Evolutionary conservation across 2,888 invertebrate species (phyloP), one percentile per base, ranked within the genome.

Genomic region (Habrosyne pyritoides): DNA sequence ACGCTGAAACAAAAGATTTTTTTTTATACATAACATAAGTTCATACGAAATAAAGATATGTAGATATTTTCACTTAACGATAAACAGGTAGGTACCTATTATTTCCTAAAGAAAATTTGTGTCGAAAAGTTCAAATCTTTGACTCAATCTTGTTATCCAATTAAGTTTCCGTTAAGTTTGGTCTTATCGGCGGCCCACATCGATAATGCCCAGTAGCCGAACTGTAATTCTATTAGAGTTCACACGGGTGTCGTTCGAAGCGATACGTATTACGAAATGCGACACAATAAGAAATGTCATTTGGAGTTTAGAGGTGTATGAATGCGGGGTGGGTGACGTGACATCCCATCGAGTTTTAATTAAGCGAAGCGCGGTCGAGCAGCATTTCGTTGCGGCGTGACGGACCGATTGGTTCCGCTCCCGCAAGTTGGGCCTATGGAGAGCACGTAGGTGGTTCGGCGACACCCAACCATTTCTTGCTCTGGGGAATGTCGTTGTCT

Each of bases 1-100:
- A 96, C 87, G 97, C 97, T 97, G 95, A 49, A 95, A 95, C 81
- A 88, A 87, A 79, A 54, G 42, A 33, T 51, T 2, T 21, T 30
- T 51, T 33, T 48, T 47, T 50, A 47, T 53, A 59, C 52, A 30
- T 1, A 30, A 8, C 7, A 28, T 28, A 10, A 6, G 7, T 28
- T 5, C 4, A 28, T 28, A 5, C 26, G 10, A 28, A 28, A 28
- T 54, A 52, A 57, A 55, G 55, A 55, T 21, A 33, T 2, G 12
- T 33, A 33, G 2, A 10, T 33, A 33, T 33, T 12, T n/a, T 10
- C 2, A 8, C 14, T 14, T 36, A 5, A 5, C 7, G 24, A 24
- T 24, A 14, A 14, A 14, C 6, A 6, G 14, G 6, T 36, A 21
- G 33, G 24, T 47, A 36, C 4, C 8, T 56, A 54, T 64, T 18